Conservation (phyloP, 2,888 invertebrate species). For the Blastobasis lacticolella region DNA sequence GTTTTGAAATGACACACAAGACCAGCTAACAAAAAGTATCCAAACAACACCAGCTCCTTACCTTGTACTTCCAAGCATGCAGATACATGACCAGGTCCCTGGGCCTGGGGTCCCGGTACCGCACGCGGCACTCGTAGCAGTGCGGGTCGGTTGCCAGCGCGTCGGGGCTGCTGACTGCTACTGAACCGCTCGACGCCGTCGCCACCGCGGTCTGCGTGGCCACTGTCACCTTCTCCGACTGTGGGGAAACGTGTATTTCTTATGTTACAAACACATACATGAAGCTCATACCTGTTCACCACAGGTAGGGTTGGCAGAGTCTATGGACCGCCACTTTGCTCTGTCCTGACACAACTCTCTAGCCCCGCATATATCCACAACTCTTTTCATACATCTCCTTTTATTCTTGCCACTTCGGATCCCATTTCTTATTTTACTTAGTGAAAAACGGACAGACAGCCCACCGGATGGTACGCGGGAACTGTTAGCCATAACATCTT, state of each 20-base stretch:
- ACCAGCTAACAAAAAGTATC: neutral
- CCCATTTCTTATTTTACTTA: no score
- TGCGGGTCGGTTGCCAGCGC: conserved; percentile 86
- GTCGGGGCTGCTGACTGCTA: conserved; percentile 18
- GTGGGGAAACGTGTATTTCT: conserved; percentile 7
- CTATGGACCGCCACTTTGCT: no score
- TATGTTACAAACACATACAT: no score
- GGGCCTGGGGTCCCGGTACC: conserved; percentile 92
- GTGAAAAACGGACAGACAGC: no score
- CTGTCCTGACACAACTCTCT: no score
- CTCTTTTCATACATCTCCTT: no score
- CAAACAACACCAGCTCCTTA: conserved; percentile 38
- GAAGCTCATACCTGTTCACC: no score
- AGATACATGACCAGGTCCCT: conserved; percentile 96
- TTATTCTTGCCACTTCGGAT: no score
- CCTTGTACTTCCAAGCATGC: conserved; percentile 95
- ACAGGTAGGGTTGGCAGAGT: no score
- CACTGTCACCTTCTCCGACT: conserved; percentile 81
- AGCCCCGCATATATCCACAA: no score
- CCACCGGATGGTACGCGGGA: no score
- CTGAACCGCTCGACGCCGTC: conserved; percentile 57
- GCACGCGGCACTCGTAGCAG: conserved; percentile 94
- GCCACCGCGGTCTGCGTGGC: conserved; percentile 87
- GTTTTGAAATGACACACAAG: neutral
- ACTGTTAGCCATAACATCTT: no score